These are phyloP conservation scores for Alentia gelatinosa DNA, from an alignment of 2,888 invertebrate genomes.

Conservation along the genomic window DNA sequence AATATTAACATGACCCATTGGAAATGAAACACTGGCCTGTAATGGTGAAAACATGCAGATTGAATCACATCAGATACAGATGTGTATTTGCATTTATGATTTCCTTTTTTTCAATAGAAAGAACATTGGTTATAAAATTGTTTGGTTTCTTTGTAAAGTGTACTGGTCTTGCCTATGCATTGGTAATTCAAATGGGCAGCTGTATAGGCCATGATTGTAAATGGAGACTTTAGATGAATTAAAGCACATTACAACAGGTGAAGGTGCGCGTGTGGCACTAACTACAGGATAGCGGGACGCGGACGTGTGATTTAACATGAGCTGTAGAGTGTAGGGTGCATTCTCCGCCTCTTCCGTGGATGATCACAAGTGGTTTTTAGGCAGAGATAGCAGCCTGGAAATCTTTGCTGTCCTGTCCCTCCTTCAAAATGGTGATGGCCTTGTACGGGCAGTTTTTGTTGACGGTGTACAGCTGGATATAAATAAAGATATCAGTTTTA, in stretches of 20 bases:
- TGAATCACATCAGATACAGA: no score
- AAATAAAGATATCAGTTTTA: background rate
- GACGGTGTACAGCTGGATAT: constrained; percentile 59
- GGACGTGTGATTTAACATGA: background rate
- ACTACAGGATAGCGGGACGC: background rate
- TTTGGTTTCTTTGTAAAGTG: background rate
- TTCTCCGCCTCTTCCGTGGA: background rate
- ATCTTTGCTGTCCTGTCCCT: constrained; percentile 63
- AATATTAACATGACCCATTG: background rate
- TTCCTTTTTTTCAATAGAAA: background rate
- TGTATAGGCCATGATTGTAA: background rate
- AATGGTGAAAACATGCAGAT: no score
- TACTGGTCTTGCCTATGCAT: no score
- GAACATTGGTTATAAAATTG: background rate
- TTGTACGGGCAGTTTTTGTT: constrained; percentile 53
- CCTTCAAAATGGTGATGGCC: constrained; percentile 65
- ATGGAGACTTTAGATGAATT: background rate
- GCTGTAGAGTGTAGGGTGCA: background rate
- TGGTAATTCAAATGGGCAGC: background rate
- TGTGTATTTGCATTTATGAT: no score
- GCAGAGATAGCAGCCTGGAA: constrained; percentile 66
- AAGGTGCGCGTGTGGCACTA: background rate
- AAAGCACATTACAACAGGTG: background rate
- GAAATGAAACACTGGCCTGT: background rate
- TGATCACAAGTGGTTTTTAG: no score